phyloP scores from a whole-genome alignment of 1,140 invertebrate species.

The Riptortus pedestris region DNA sequence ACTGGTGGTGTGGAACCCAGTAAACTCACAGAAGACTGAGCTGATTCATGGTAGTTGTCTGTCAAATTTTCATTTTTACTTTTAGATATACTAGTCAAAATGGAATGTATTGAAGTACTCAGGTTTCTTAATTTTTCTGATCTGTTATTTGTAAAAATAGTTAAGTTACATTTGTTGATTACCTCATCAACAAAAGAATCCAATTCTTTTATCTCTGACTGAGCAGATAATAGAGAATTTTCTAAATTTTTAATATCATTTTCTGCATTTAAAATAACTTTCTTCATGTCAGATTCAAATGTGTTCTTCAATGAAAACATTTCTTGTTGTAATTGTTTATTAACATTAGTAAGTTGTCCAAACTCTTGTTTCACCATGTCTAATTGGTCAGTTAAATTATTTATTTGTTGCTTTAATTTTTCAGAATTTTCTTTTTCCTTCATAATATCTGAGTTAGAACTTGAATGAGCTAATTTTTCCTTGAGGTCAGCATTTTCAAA shows the following conservation, averaged over 20 bases:
- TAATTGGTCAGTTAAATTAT: neutral
- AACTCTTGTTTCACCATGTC: neutral
- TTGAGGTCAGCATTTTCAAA: constrained; percentile 20
- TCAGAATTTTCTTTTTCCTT: too few relatives aligned
- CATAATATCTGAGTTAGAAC: neutral
- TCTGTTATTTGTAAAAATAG: neutral
- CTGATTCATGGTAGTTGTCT: neutral
- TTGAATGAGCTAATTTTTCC: constrained; percentile 27
- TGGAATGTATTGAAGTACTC: neutral
- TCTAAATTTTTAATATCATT: neutral
- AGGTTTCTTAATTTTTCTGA: neutral
- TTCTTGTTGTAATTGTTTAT: neutral
- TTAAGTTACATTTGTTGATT: neutral
- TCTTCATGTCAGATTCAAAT: neutral
- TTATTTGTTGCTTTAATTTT: neutral
- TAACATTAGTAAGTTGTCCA: neutral
- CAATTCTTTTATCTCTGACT: neutral
- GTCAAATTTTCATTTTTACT: neutral
- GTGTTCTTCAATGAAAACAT: neutral
- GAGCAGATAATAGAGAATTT: neutral
- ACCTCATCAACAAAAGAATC: neutral
- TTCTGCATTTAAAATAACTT: neutral
- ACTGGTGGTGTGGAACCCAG: neutral
- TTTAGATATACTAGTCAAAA: neutral
- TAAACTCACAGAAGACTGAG: neutral